Evolutionary conservation across 1,140 invertebrate genomes (phyloP).

Genomic region (Lordiphosa clarofinis): DNA sequence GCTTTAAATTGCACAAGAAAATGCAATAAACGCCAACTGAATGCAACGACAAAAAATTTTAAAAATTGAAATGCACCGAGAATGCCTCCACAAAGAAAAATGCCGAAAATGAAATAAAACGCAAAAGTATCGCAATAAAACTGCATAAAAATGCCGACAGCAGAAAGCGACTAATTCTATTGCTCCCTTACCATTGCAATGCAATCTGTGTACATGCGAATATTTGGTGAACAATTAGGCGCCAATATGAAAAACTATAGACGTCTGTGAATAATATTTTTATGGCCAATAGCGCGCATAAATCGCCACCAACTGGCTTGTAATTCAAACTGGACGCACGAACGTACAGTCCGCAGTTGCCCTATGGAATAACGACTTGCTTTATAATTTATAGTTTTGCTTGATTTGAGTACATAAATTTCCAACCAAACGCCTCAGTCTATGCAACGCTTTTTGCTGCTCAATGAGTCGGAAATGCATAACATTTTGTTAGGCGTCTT

Average conservation of each 20-base stretch:
- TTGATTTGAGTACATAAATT: slow-evolving; percentile 47
- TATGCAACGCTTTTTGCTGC: slow-evolving; percentile 31
- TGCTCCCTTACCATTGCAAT: slow-evolving; percentile 15
- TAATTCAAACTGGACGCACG: slow-evolving; percentile 49
- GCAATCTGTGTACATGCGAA: slow-evolving; percentile 7
- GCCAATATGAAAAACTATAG: slow-evolving; percentile 27
- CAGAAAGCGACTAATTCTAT: slow-evolving; percentile 48
- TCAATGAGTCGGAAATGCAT: slow-evolving; percentile 65
- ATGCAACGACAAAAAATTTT: slow-evolving; percentile 30
- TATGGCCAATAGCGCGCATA: too few species aligned
- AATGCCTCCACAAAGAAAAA: slow-evolving; percentile 56
- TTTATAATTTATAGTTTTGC: slow-evolving; percentile 58
- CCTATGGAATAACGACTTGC: slow-evolving; percentile 34
- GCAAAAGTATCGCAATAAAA: slow-evolving; percentile 70
- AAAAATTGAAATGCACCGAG: slow-evolving; percentile 8
- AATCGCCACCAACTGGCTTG: slow-evolving; percentile 21
- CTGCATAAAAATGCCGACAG: slow-evolving; percentile 61
- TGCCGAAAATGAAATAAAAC: slow-evolving; percentile 56
- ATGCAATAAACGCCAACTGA: slow-evolving; percentile 65
- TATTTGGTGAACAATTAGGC: slow-evolving; percentile 53
- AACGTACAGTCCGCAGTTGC: slow-evolving; percentile 27
- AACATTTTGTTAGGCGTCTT: slow-evolving; percentile 25
- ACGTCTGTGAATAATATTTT: slow-evolving; percentile 34
- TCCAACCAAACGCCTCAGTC: slow-evolving; percentile 8
- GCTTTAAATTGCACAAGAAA: slow-evolving; percentile 54